Evolutionary conservation across 2,888 invertebrate genomes (phyloP).

Genomic region (Mystacides longicornis): DNA sequence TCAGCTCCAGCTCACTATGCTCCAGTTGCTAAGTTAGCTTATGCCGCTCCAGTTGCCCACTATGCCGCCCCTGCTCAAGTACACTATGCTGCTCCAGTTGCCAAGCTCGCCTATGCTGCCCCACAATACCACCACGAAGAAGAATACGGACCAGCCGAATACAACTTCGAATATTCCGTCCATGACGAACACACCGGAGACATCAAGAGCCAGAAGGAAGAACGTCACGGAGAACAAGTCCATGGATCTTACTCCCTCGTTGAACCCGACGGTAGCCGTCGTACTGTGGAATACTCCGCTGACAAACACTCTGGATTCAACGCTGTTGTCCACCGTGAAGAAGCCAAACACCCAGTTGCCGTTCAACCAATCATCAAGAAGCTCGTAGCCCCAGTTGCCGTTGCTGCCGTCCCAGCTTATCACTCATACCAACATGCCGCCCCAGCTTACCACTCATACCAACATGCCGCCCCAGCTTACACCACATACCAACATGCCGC

Average conservation of each 20-base stretch:
- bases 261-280: constrained; percentile 42
- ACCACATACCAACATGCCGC: constrained; percentile 15
- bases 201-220: constrained; percentile 43
- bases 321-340: constrained; percentile 42
- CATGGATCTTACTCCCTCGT: constrained; percentile 45
- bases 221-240: constrained; percentile 40
- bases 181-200: constrained; percentile 42
- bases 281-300: constrained; percentile 43
- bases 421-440: constrained; percentile 18
- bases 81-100: constrained; percentile 18
- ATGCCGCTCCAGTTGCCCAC: constrained; percentile 11
- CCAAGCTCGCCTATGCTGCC: constrained; percentile 21
- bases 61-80: constrained; percentile 20
- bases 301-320: constrained; percentile 43
- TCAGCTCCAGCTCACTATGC: background rate
- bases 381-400: constrained; percentile 22
- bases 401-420: constrained; percentile 20
- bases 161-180: constrained; percentile 36
- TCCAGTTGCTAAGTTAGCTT: constrained; percentile 6
- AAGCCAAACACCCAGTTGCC: constrained; percentile 23
- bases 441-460: constrained; percentile 12
- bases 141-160: constrained; percentile 22
- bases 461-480: constrained; percentile 15
- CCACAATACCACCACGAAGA: constrained; percentile 3
- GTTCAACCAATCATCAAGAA: constrained; percentile 19